Conservation (phyloP, 2,888 invertebrate species). For the Eupelmus urozonus region DNA sequence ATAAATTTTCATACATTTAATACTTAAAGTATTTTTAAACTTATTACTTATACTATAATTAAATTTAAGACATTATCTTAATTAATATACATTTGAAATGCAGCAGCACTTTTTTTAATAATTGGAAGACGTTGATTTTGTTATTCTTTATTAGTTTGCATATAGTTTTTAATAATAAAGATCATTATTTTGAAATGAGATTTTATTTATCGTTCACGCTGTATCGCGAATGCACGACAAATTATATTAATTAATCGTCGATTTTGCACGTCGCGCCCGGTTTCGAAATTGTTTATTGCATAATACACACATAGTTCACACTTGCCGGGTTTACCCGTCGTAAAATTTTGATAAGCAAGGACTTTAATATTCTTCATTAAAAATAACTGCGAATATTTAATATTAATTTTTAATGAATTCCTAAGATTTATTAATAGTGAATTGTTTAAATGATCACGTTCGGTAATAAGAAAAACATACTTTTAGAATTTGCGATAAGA, state of each 20-base stretch:
- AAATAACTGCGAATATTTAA: too few species aligned
- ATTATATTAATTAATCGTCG: constrained; percentile 58
- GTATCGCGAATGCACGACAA: constrained; percentile 61
- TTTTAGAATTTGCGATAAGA: too few species aligned
- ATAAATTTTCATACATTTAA: background rate
- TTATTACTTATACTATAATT: too few species aligned
- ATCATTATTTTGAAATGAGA: constrained; percentile 17
- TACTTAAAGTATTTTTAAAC: constrained; percentile 2
- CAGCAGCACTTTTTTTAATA: constrained; percentile 6
- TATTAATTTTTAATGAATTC: too few species aligned
- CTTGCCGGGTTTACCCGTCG: constrained; percentile 65
- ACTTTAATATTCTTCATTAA: too few species aligned
- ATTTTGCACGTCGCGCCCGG: constrained; percentile 65
- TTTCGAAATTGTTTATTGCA: constrained; percentile 72
- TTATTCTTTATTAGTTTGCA: too few species aligned
- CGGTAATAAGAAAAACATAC: too few species aligned
- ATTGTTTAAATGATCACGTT: too few species aligned
- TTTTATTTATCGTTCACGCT: constrained; percentile 46
- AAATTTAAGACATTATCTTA: too few species aligned
- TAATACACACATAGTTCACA: constrained; percentile 74
- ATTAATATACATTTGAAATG: constrained; percentile 5
- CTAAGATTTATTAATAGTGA: too few species aligned
- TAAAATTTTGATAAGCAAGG: constrained; percentile 10
- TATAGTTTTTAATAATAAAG: constrained; percentile 33
- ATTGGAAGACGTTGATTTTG: constrained; percentile 58